Conservation (phyloP, 1,140 invertebrate species). For the Brachionus paranguensis region DNA sequence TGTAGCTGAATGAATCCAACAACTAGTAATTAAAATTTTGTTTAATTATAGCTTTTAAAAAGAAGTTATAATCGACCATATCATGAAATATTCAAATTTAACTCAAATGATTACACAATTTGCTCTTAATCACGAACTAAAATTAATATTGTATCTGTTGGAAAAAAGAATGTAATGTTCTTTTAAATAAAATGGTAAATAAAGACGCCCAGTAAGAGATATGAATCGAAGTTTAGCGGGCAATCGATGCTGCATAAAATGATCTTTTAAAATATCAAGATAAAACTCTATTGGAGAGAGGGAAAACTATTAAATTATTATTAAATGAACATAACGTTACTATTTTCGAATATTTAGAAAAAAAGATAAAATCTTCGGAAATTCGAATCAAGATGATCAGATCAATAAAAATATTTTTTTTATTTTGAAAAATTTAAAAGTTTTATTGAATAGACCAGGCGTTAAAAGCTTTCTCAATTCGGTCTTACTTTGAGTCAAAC, state of each 20-base stretch:
- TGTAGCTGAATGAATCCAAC: background rate
- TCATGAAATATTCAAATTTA: background rate
- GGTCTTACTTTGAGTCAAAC: background rate
- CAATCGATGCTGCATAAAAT: background rate
- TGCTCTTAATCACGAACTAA: background rate
- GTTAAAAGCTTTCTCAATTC: constrained; percentile 1
- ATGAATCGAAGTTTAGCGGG: background rate
- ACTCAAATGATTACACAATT: background rate
- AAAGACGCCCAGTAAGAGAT: background rate
- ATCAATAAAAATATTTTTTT: background rate
- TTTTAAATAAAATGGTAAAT: background rate
- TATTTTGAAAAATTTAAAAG: background rate
- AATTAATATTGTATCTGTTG: background rate
- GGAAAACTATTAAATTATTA: background rate
- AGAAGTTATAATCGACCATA: background rate
- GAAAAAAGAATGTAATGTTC: background rate
- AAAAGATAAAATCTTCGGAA: background rate
- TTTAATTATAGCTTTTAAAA: background rate
- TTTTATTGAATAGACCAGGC: background rate
- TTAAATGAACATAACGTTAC: background rate
- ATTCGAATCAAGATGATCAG: background rate
- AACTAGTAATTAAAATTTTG: background rate
- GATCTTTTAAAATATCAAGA: background rate
- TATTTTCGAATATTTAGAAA: background rate
- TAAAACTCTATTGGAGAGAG: background rate